Conservation (phyloP, 2,888 invertebrate species). For the Catocala nupta region DNA sequence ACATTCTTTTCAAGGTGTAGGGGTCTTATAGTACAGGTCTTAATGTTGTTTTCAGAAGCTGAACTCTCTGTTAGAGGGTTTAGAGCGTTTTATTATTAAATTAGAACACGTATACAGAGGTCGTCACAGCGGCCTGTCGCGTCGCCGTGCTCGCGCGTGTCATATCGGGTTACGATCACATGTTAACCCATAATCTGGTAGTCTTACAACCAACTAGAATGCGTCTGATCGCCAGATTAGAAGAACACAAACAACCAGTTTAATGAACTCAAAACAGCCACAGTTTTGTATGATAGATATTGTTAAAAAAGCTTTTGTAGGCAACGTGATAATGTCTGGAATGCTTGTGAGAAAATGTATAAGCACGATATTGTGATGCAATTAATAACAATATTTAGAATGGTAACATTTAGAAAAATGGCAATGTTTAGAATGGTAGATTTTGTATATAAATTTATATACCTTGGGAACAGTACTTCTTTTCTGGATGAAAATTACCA, state of each 20-base stretch:
- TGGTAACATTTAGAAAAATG: too few species aligned
- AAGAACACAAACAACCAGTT: slow-evolving; percentile 43
- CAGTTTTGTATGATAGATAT: slow-evolving; percentile 12
- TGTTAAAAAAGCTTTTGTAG: slow-evolving; percentile 14
- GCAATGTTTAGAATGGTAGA: too few species aligned
- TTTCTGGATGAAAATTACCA: too few species aligned
- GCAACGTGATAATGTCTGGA: too few species aligned
- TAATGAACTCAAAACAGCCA: slow-evolving; percentile 27
- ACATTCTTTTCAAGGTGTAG: slow-evolving; percentile 32
- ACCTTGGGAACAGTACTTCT: too few species aligned
- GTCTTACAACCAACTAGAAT: slow-evolving; percentile 53
- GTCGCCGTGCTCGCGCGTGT: slow-evolving; percentile 50
- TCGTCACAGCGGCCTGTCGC: slow-evolving; percentile 45
- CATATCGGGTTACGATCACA: slow-evolving; percentile 61
- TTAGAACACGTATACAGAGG: slow-evolving; percentile 63
- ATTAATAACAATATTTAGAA: too few species aligned
- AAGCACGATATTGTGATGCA: too few species aligned
- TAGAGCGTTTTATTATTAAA: slow-evolving; percentile 68
- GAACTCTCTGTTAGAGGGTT: slow-evolving; percentile 66
- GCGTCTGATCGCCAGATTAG: slow-evolving; percentile 51
- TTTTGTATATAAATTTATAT: too few species aligned
- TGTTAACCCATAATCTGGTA: slow-evolving; percentile 54
- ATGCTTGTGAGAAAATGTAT: too few species aligned
- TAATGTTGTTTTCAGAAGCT: slow-evolving; percentile 48
- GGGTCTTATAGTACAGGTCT: slow-evolving; percentile 22